Evolutionary conservation across 1,140 invertebrate species (phyloP).

Genomic region (Scylla paramamosain): DNA sequence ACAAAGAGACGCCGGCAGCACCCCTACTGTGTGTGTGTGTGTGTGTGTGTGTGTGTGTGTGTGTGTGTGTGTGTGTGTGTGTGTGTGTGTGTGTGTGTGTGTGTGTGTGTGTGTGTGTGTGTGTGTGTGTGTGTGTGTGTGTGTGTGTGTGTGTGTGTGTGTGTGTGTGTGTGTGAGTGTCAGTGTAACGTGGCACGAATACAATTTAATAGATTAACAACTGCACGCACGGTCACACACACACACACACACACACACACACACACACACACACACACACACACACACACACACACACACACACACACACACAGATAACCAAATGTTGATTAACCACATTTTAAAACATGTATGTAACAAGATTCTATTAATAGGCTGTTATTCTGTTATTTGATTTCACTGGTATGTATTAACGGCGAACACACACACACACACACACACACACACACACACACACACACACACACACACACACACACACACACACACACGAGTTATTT

Average conservation of each 20-base stretch:
- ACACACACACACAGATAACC: too few species aligned
- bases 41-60: slow-evolving; percentile 5
- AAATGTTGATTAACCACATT: not conserved
- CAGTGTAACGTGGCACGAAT: not conserved
- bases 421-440: not conserved
- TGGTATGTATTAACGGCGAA: not conserved
- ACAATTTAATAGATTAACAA: not conserved
- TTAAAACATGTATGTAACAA: not conserved
- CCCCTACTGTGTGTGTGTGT: slow-evolving; percentile 18
- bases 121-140: not conserved
- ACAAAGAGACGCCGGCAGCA: not conserved
- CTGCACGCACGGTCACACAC: not conserved
- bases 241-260: too few species aligned
- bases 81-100: slow-evolving; percentile 23
- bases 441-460: not conserved
- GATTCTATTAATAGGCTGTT: not conserved
- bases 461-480: slow-evolving; percentile 20
- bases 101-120: slow-evolving; percentile 20
- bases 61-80: slow-evolving; percentile 17
- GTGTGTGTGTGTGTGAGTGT: not conserved
- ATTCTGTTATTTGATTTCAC: not conserved
- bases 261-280: too few species aligned
- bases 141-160: slow-evolving; percentile 3
- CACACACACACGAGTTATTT: not conserved
- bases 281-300: too few species aligned